These are phyloP conservation scores for Columba guinea DNA, from an alignment of 2,797 vertebrate genomes.

Conservation along the genomic window DNA sequence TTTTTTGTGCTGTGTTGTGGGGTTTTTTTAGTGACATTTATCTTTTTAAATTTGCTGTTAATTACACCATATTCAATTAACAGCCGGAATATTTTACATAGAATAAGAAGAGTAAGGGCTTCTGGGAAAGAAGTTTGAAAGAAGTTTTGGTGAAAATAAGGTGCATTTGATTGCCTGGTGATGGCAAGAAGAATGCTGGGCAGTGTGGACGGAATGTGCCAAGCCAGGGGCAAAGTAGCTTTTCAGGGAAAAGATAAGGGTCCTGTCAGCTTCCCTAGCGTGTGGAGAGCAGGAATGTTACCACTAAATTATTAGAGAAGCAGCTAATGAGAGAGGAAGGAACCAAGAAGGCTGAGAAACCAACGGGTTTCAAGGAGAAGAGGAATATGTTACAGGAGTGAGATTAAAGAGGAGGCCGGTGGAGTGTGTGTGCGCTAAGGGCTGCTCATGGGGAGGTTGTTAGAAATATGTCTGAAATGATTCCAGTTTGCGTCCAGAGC, in stretches of 20 bases:
- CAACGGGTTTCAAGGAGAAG: neutral
- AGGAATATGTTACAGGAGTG: neutral
- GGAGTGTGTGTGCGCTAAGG: neutral
- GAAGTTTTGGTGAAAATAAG: neutral
- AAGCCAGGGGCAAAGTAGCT: constrained; percentile 80
- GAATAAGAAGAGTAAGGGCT: neutral
- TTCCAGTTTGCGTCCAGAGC: neutral
- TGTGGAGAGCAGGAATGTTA: neutral
- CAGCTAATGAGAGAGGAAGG: neutral
- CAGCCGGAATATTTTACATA: neutral
- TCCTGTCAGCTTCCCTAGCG: neutral
- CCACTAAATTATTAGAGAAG: constrained; percentile 18
- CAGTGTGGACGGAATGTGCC: constrained; percentile 68
- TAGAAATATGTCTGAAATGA: fast-evolving
- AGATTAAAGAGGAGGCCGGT: neutral
- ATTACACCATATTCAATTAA: neutral
- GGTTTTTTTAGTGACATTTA: neutral
- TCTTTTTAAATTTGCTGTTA: neutral
- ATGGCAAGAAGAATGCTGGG: neutral
- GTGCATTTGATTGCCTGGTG: neutral
- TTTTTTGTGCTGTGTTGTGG: neutral
- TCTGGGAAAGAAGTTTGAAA: neutral
- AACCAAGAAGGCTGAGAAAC: neutral
- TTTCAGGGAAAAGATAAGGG: neutral
- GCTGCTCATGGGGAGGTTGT: neutral